These are phyloP conservation scores for Acyrthosiphon pisum DNA, from an alignment of 1,140 invertebrate species.

Conservation along the genomic window DNA sequence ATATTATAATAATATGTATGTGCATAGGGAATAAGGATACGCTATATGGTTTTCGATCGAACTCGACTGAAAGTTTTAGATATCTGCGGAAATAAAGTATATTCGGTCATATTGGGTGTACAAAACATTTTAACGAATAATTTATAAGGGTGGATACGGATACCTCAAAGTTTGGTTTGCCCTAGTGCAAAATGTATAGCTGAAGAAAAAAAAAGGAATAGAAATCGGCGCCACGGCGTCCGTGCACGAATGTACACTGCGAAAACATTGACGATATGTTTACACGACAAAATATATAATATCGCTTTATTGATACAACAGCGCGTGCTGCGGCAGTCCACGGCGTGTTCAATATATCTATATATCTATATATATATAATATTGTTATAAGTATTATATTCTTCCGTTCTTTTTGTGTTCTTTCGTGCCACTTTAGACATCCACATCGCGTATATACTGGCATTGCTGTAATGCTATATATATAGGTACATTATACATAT, in stretches of 20 bases:
- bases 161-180: constrained; percentile 8
- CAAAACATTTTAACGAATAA: constrained; percentile 23
- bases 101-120: background rate
- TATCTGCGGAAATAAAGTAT: constrained; percentile 10
- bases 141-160: constrained; percentile 25
- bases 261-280: constrained; percentile 11
- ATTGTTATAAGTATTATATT: background rate
- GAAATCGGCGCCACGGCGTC: background rate
- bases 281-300: background rate
- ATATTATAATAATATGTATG: no score
- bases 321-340: background rate
- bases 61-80: constrained; percentile 15
- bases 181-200: background rate
- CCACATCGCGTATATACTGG: background rate
- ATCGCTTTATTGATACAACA: background rate
- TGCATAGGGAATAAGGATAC: background rate
- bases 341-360: background rate
- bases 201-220: background rate
- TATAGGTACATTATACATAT: no score
- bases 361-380: no score
- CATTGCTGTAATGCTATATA: no score
- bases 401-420: background rate
- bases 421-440: background rate
- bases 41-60: background rate
- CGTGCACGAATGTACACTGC: constrained; percentile 1